Base-by-base conservation (phyloP, 2,888 invertebrate genomes). In the Cecidostiba fungosa region DNA sequence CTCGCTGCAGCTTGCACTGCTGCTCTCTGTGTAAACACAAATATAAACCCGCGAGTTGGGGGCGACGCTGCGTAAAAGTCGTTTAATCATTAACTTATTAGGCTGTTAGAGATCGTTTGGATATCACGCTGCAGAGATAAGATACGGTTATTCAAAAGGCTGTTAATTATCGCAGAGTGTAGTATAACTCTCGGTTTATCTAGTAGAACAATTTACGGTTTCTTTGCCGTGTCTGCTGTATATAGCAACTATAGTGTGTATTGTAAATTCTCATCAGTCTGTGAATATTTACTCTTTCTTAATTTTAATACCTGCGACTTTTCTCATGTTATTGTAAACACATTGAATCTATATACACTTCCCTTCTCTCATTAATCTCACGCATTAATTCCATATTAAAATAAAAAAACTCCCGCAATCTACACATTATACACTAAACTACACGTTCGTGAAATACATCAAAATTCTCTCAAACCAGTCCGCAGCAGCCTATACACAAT, bases 81-180 rank as follows among this genome's bases (percentile, higher is more conserved):
- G 43, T 77, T 54, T 69, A 85, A 85, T 85, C 62, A 85, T 81
- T 62, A 81, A 72, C 70, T 70, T 26, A 81, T 81, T 81, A 81
- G 62, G 36, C 79, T 26, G 62, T 43, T 66, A 77, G 62, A 77
- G 39, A 77, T 10, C 29, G 76, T 12, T 43, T 14, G 39, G 62
- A 59, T 83, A 19, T 72, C 43, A 14, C 43, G 10, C n/a, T n/a
- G n/a, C 59, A 3, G 5, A 70, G 77, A 83, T 78, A 83, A 83
- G 83, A 78, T 84, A 83, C 3, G 29, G n/a, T 43, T 47, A 50
- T 50, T 43, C 32, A 66, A 69, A 69, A 39, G 47, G 43, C 19
- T n/a, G 50, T 80, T 76, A 73, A 82, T 82, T 74, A 74, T 29
- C 29, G 19, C 23, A 12, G 26, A 19, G 50, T 26, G 29, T 14